A percentile compares a stretch with the other conserved stretches of the same genome.
phyloP scores from a whole-genome alignment of 2,888 invertebrate genomes.

The Margaritifera margaritifera region DNA sequence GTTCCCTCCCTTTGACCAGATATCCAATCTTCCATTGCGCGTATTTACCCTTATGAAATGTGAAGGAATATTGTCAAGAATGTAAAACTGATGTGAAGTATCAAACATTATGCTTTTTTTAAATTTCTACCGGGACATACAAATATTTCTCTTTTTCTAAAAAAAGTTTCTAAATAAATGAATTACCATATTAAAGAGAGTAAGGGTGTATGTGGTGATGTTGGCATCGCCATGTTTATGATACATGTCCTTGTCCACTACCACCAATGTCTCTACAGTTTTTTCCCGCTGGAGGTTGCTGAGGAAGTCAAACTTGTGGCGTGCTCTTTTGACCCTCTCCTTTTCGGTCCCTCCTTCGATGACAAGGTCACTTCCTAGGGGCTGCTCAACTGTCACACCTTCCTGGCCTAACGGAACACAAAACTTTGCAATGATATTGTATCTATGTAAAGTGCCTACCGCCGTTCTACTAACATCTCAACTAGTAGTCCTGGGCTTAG shows the following conservation, averaged over 20 bases:
- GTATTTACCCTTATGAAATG: no score
- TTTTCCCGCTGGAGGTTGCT: constrained; percentile 32
- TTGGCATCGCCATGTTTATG: constrained; percentile 66
- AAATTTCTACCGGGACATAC: no score
- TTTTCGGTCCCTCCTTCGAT: no score
- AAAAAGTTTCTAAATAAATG: background rate
- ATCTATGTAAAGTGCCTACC: background rate
- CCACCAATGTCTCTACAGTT: constrained; percentile 66
- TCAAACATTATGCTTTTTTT: no score
- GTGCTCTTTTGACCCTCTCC: constrained; percentile 13
- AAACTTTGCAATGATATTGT: background rate
- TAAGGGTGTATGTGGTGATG: constrained; percentile 66
- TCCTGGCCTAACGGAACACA: background rate
- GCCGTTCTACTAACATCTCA: no score
- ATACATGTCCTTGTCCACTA: constrained; percentile 67
- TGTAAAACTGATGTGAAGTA: no score
- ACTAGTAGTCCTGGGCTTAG: no score
- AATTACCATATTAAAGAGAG: constrained; percentile 69
- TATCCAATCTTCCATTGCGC: no score
- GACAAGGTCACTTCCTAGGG: no score
- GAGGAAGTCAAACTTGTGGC: constrained; percentile 33
- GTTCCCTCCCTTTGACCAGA: no score
- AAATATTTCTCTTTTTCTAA: no score
- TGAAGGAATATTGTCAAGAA: no score
- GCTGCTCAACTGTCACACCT: background rate